Evolutionary conservation across 2,113 vertebrate genomes (phyloP).

Genomic region (Paramormyrops kingsleyae): DNA sequence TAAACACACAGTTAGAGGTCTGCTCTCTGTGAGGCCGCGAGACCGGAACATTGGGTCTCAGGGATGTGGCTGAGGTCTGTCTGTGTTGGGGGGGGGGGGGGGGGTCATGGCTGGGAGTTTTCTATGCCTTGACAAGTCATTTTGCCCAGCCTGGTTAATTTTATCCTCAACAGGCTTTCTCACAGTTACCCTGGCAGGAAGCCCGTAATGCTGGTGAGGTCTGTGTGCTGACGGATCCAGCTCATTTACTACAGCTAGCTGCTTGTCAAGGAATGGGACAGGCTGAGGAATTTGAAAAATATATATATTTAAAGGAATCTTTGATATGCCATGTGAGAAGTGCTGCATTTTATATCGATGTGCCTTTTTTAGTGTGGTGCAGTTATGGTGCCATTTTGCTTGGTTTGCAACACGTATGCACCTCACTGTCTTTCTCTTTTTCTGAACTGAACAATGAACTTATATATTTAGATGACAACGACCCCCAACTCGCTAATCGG

Average conservation of each 20-base stretch:
- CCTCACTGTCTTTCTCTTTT: neutral
- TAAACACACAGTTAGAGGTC: conserved; percentile 3
- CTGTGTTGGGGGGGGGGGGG: too few species aligned
- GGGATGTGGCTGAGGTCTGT: neutral
- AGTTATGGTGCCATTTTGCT: neutral
- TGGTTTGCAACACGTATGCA: neutral
- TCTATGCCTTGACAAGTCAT: conserved; percentile 5
- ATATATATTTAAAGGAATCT: neutral
- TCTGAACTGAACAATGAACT: too few species aligned
- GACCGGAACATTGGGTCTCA: neutral
- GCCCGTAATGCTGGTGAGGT: neutral
- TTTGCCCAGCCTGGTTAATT: conserved; percentile 15
- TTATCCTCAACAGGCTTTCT: conserved; percentile 19
- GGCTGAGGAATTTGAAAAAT: neutral
- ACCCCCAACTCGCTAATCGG: neutral
- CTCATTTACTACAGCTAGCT: neutral
- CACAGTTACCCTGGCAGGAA: conserved; percentile 15
- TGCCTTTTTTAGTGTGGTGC: neutral
- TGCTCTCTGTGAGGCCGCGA: neutral
- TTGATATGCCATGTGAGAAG: neutral
- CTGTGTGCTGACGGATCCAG: neutral
- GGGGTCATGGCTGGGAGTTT: neutral
- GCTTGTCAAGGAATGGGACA: neutral
- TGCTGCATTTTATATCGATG: neutral
- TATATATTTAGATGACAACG: neutral